Evolutionary conservation across 2,797 vertebrate species (phyloP).

Genomic region (Chelonia mydas): DNA sequence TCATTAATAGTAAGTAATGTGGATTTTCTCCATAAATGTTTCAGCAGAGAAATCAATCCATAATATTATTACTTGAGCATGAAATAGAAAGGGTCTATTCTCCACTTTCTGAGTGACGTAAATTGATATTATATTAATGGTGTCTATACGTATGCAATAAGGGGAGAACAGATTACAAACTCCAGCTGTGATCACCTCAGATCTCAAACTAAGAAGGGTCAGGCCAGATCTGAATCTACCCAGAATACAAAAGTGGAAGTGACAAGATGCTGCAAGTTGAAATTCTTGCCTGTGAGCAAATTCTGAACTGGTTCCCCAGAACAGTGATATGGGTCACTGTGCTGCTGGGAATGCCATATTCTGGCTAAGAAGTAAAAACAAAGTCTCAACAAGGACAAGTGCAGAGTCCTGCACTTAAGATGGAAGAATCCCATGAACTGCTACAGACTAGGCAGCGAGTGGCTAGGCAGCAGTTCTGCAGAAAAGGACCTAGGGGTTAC

Average conservation of each 20-base stretch:
- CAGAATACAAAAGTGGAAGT: not conserved
- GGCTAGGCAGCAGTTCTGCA: no score
- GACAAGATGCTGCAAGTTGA: not conserved
- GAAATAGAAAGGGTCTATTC: slow-evolving; percentile 35
- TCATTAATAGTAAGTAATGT: slow-evolving; percentile 44
- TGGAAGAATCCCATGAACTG: no score
- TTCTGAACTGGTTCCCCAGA: not conserved
- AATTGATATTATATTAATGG: slow-evolving; percentile 25
- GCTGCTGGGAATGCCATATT: not conserved
- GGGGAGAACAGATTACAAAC: not conserved
- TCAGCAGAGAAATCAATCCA: slow-evolving; percentile 48
- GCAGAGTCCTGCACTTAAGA: no score
- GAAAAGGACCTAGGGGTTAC: no score
- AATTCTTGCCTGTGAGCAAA: not conserved
- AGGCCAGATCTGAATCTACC: not conserved
- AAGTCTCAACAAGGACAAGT: not conserved
- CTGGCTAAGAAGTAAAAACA: not conserved
- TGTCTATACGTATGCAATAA: slow-evolving; percentile 11
- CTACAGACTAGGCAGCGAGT: no score
- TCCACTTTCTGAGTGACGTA: slow-evolving; percentile 17
- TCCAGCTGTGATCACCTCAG: not conserved
- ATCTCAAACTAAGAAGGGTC: not conserved
- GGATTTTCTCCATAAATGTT: slow-evolving; percentile 64
- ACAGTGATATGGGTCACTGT: not conserved
- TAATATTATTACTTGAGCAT: slow-evolving; percentile 40